Conservation (phyloP, 2,797 vertebrate genomes). For the Discoglossus pictus region DNA sequence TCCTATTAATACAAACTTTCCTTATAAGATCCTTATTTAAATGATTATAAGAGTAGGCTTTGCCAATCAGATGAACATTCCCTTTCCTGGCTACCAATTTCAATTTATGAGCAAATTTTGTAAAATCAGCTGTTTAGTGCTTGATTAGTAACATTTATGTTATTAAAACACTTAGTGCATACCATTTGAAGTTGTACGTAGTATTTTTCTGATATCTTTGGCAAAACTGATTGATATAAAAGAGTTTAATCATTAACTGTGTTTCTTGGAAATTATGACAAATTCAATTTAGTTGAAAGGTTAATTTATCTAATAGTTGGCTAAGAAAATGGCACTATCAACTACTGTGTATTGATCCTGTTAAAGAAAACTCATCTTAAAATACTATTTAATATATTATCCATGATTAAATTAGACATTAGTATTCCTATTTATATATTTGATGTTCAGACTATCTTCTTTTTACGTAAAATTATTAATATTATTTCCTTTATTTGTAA, state of each 20-base stretch:
- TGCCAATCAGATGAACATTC: conserved; percentile 8
- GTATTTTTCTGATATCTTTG: conserved; percentile 18
- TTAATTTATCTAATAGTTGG: conserved; percentile 34
- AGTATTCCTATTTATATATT: neutral
- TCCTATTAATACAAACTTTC: conserved; percentile 6
- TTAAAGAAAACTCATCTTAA: conserved; percentile 18
- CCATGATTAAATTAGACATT: conserved; percentile 1
- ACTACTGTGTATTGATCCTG: conserved; percentile 23
- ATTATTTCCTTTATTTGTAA: no score
- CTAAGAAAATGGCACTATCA: conserved; percentile 12
- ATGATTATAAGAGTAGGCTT: conserved; percentile 16
- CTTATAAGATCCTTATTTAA: conserved; percentile 9
- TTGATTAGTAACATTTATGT: conserved; percentile 21
- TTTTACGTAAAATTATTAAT: neutral
- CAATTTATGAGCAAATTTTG: no score
- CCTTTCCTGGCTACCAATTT: conserved; percentile 7
- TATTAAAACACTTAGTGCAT: conserved; percentile 21
- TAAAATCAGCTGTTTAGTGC: conserved; percentile 23
- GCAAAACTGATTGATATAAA: conserved; percentile 28
- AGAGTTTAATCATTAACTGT: conserved; percentile 6
- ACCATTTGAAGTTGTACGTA: conserved; percentile 22
- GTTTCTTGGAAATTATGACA: conserved; percentile 27
- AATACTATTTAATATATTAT: conserved; percentile 31
- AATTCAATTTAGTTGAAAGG: conserved; percentile 19
- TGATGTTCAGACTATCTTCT: neutral